Evolutionary conservation across 2,888 invertebrate genomes (phyloP), one percentile per base, ranked within the genome.

Genomic region (Chymomyza caudatula): DNA sequence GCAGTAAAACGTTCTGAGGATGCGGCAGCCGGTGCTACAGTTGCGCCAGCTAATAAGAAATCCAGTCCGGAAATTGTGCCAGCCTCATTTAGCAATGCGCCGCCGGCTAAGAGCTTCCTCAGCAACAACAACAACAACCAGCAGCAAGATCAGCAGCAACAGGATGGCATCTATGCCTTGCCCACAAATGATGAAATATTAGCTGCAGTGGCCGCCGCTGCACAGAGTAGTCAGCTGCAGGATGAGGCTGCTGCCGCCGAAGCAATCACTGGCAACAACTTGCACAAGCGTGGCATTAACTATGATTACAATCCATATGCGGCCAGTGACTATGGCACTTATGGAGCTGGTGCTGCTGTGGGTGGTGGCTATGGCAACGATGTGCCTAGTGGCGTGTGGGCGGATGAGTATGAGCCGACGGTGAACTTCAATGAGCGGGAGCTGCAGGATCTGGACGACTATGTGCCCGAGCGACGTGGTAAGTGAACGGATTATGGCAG

Each of bases 221-320:
- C 88, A 13, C 85, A 80, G 3, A 77, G 77, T 51, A 75, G 74
- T 43, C 84, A 85, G 60, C 67, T 80, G 57, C 86, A 85, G 29
- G 64, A 76, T 60, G 84, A 81, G 1, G 82, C 82, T 1, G 74
- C 62, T 6, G 75, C 67, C 11, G 78, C 80, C 2, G 80, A 81
- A 42, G 73, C 86, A 60, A 79, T 84, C 43, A 77, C 87, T 13
- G 76, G 85, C 25, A 37, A 37, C 11, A 37, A 37, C 2, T 85
- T 88, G 65, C 88, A 88, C 60, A 90, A 90, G 63, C 88, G 90
- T 49, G 90, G 90, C 68, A 85, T 89, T 37, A 89, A 85, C 68
- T 77, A 80, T 25, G 86, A 71, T 65, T 88, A 72, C 68, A 88
- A 73, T 69, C 58, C 69, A 25, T 73, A 75, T 54, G 75, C 60